Evolutionary conservation across 2,113 vertebrate species (phyloP).

Genomic region (Athene noctua): DNA sequence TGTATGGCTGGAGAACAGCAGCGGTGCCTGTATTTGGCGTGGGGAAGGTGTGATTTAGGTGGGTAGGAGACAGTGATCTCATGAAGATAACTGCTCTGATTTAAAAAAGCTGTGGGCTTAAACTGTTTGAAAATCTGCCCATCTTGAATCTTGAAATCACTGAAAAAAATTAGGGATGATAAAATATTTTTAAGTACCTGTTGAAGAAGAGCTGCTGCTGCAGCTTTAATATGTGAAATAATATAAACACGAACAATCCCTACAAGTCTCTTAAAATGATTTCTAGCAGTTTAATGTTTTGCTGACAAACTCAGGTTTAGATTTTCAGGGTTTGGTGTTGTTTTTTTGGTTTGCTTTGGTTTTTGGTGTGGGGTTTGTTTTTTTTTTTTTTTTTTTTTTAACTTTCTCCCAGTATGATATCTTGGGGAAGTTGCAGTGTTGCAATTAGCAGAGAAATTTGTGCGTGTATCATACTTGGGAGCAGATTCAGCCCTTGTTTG

Average conservation of each 20-base stretch:
- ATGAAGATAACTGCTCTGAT: background rate
- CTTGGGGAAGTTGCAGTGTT: background rate
- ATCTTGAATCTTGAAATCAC: background rate
- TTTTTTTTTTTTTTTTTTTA: background rate
- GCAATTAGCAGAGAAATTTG: background rate
- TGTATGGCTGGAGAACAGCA: background rate
- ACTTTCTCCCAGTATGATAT: background rate
- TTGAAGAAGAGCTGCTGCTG: background rate
- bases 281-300: constrained; percentile 1
- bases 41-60: background rate
- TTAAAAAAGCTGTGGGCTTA: background rate
- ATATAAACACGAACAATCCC: constrained; percentile 34
- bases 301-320: background rate
- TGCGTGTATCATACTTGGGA: background rate
- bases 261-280: constrained; percentile 25
- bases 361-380: no score
- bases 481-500: background rate
- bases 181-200: background rate
- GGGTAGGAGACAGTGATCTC: background rate
- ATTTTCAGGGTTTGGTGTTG: background rate
- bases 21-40: background rate
- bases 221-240: constrained; percentile 32
- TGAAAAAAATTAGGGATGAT: background rate
- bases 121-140: background rate
- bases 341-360: background rate